Conservation (phyloP, 2,888 invertebrate species). For the Oscheius sp. region DNA sequence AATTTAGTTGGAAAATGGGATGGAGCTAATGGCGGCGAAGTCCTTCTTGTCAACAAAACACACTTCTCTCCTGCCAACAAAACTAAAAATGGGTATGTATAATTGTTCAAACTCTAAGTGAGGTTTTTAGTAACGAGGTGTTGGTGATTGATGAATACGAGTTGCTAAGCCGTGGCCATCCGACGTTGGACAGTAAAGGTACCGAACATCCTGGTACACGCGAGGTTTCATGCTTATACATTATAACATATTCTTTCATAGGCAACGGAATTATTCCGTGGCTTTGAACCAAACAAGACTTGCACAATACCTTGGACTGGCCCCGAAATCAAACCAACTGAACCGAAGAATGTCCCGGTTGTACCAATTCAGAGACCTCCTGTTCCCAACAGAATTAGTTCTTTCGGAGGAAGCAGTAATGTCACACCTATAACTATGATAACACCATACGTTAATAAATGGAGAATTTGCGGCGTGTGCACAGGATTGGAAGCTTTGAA, state of each 20-base stretch:
- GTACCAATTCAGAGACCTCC: background rate
- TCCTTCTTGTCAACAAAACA: constrained; percentile 20
- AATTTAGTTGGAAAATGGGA: constrained; percentile 26
- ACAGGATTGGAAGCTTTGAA: constrained; percentile 56
- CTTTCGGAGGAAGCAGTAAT: background rate
- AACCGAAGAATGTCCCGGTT: background rate
- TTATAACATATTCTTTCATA: too few relatives aligned
- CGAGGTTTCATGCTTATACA: constrained; percentile 9
- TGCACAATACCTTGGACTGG: constrained; percentile 26
- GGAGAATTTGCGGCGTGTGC: constrained; percentile 62
- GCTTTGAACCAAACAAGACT: constrained; percentile 7
- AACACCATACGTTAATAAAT: constrained; percentile 48
- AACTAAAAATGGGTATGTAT: constrained; percentile 10
- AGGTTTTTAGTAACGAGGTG: constrained; percentile 15
- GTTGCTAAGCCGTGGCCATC: constrained; percentile 40
- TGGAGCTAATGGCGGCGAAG: constrained; percentile 16
- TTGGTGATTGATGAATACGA: constrained; percentile 46
- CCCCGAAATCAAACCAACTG: too few relatives aligned
- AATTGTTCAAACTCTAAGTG: constrained; percentile 18
- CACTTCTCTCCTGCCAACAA: constrained; percentile 7
- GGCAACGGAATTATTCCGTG: constrained; percentile 19
- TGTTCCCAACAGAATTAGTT: background rate
- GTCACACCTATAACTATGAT: constrained; percentile 50
- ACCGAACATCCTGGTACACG: constrained; percentile 37
- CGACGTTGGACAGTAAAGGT: constrained; percentile 19